phyloP scores from a whole-genome alignment of 2,888 invertebrate species.

The Laspeyria flexula region DNA sequence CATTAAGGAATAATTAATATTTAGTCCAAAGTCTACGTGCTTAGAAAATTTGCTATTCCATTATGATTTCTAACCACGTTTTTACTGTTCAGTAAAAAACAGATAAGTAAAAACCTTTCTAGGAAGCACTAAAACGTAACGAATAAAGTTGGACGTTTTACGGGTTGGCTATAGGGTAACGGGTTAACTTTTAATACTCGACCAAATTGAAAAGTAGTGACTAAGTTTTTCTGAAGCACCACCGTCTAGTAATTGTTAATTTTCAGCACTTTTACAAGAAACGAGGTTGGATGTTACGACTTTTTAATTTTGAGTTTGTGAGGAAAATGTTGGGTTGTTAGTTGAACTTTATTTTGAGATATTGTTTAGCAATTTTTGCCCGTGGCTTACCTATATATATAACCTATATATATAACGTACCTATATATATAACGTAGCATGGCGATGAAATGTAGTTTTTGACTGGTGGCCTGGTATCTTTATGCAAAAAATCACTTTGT shows the following conservation, averaged over 20 bases:
- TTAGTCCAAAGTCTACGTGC: no score
- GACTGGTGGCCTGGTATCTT: no score
- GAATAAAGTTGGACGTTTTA: conserved; percentile 47
- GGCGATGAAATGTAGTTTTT: no score
- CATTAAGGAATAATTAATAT: no score
- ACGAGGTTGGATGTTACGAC: conserved; percentile 2
- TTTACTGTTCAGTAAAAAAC: conserved; percentile 20
- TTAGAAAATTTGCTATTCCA: no score
- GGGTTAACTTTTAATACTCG: conserved; percentile 50
- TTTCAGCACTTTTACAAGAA: conserved; percentile 31
- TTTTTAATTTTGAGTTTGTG: neutral
- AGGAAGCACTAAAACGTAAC: conserved; percentile 32
- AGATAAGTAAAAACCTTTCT: conserved; percentile 30
- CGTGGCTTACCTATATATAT: no score
- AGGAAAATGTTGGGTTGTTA: neutral
- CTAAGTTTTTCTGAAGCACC: conserved; percentile 31
- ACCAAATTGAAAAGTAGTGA: conserved; percentile 56
- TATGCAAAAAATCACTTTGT: no score
- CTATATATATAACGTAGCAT: no score
- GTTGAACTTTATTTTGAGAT: no score
- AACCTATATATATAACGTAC: no score
- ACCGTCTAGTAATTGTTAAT: conserved; percentile 35
- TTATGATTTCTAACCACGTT: neutral
- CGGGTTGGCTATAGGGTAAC: conserved; percentile 37
- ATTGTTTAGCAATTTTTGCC: no score